phyloP scores from a whole-genome alignment of 2,888 invertebrate genomes.

The Acronicta alni region DNA sequence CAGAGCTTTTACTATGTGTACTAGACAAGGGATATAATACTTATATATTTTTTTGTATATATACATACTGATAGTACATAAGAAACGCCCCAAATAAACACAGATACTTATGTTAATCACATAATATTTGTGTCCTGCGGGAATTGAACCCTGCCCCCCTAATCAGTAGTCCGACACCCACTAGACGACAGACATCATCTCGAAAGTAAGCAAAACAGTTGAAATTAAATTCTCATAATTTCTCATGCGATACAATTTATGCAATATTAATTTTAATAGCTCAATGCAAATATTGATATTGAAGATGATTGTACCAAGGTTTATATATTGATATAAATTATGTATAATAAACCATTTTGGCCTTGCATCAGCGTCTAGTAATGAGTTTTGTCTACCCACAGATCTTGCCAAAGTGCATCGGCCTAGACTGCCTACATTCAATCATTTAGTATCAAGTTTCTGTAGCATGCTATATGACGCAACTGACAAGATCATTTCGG shows the following conservation, averaged over 20 bases:
- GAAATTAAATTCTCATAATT: not conserved
- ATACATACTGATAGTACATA: no score
- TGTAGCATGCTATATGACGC: constrained; percentile 19
- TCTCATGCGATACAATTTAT: constrained; percentile 22
- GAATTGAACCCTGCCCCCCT: no score
- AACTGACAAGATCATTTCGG: constrained; percentile 27
- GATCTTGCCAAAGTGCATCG: constrained; percentile 39
- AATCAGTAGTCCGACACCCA: no score
- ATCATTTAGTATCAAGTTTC: constrained; percentile 37
- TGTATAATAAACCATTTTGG: constrained; percentile 37
- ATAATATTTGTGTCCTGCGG: no score
- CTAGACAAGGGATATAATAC: no score
- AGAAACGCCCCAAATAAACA: no score
- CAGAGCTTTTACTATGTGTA: no score
- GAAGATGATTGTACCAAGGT: constrained; percentile 34
- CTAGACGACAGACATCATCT: no score
- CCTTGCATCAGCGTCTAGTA: constrained; percentile 41
- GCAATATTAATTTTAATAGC: no score
- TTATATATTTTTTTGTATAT: no score
- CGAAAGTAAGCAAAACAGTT: no score
- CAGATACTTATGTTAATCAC: no score
- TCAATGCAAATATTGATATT: constrained; percentile 24
- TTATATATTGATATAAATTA: constrained; percentile 23
- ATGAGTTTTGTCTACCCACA: constrained; percentile 35
- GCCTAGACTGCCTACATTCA: constrained; percentile 24